Base-by-base conservation (phyloP, 2,113 vertebrate species). In the Myiozetetes cayanensis region DNA sequence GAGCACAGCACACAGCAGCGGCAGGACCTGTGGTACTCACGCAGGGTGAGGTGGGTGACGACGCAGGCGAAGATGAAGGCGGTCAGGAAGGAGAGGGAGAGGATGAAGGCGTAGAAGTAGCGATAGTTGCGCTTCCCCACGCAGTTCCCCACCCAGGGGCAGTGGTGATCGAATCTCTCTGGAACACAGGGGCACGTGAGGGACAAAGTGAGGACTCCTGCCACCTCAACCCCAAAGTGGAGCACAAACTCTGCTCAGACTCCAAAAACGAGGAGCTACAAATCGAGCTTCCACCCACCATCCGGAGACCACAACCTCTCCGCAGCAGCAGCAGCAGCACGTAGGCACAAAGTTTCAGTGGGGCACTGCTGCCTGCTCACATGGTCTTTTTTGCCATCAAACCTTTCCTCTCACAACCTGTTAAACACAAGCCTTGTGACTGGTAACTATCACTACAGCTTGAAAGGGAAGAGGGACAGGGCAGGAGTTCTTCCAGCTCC, bases 71-170 rank as follows among this genome's bases (percentile, higher is more conserved):
- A 99, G 97, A 99, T 99, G 97, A 99, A 99, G 96, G 99, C 98
- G 2, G 99, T 99, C 91, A 99, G 98, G 97, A 99, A 99, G 59
- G 99, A 99, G 87, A 99, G 98, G n/a, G 99, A 99, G 90, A 99
- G 98, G 93, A 99, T 99, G 95, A 99, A 99, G 80, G 98, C 98
- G 22, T 99, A 99, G 98, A 99, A 99, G 97, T 99, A 99, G 89
- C 99, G 98, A 92, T 99, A 99, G 97, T 99, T 99, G 86, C 99
- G 98, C 96, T 98, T 99, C 73, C 99, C 99, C 85, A 99, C 99
- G n/a, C 99, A 99, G 98, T 99, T 99, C 53, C 99, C 99, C 74
- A 99, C 99, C 99, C 99, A 99, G 30, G 99, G 99, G 94, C 99
- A 99, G 96, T 99, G 99, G 92, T 99, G 99, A 67, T 99, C 99